These are phyloP conservation scores for Lithophane leautieri DNA, from an alignment of 2,888 invertebrate genomes.

Conservation along the genomic window DNA sequence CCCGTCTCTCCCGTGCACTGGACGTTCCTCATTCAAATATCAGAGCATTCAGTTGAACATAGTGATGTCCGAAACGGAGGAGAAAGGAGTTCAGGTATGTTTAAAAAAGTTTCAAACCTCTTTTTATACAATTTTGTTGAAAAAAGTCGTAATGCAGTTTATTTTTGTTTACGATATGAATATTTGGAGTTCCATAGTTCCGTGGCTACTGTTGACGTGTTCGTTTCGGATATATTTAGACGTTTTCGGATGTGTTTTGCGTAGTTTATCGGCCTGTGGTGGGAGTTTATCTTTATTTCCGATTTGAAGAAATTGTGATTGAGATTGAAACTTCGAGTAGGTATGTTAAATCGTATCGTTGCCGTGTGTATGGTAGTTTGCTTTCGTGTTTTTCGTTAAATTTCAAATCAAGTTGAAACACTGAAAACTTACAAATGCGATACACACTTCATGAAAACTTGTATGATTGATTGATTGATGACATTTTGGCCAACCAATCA, in stretches of 20 bases:
- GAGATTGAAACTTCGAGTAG: background rate
- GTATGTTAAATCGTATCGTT: background rate
- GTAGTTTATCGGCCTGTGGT: constrained; percentile 31
- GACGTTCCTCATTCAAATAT: constrained; percentile 59
- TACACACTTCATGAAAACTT: background rate
- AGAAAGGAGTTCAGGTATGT: constrained; percentile 81
- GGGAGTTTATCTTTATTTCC: constrained; percentile 41
- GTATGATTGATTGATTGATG: background rate
- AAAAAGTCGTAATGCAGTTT: background rate
- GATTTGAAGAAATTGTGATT: background rate
- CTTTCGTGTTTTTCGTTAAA: background rate
- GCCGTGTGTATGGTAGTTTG: background rate
- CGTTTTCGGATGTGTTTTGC: constrained; percentile 50
- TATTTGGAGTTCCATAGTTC: constrained; percentile 37
- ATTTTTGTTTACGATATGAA: constrained; percentile 22
- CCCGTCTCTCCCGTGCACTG: constrained; percentile 70
- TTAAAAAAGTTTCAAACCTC: constrained; percentile 1
- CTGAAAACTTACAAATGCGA: constrained; percentile 21
- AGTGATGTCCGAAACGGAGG: constrained; percentile 79
- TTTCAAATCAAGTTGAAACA: background rate
- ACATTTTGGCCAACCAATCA: background rate
- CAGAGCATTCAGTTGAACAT: constrained; percentile 17
- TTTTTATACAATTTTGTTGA: background rate
- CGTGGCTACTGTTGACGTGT: constrained; percentile 37
- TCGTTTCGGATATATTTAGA: constrained; percentile 54